phyloP scores from a whole-genome alignment of 1,140 invertebrate genomes.

The Drosophila melanogaster region Release_6_plus_ISO1_MT NC_004354.4:1502001-1502500 shows the following conservation, averaged over 20 bases:
- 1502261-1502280: slow-evolving; percentile 55
- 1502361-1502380: not conserved
- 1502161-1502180: slow-evolving; percentile 56
- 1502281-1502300: slow-evolving; percentile 14
- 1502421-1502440: slow-evolving; percentile 3
- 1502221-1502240: too few species aligned
- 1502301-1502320: slow-evolving; percentile 5
- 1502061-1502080: slow-evolving; percentile 40
- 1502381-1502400: slow-evolving; percentile 8
- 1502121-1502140: slow-evolving; percentile 4
- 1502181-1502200: not conserved
- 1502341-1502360: slow-evolving; percentile 4
- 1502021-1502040: slow-evolving; percentile 73
- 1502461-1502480: slow-evolving; percentile 31
- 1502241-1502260: slow-evolving; percentile 53
- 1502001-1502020: slow-evolving; percentile 63
- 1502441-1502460: slow-evolving; percentile 9
- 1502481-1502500: slow-evolving; percentile 33
- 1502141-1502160: slow-evolving; percentile 31
- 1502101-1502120: slow-evolving; percentile 1
- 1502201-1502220: not conserved
- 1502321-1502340: not conserved
- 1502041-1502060: slow-evolving; percentile 24
- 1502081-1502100: slow-evolving; percentile 21
- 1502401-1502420: slow-evolving; percentile 5